Percentiles rank a stretch among this genome's conserved stretches.
Conservation (phyloP, 2,797 vertebrate genomes). For the Oreochromis mossambicus region DNA sequence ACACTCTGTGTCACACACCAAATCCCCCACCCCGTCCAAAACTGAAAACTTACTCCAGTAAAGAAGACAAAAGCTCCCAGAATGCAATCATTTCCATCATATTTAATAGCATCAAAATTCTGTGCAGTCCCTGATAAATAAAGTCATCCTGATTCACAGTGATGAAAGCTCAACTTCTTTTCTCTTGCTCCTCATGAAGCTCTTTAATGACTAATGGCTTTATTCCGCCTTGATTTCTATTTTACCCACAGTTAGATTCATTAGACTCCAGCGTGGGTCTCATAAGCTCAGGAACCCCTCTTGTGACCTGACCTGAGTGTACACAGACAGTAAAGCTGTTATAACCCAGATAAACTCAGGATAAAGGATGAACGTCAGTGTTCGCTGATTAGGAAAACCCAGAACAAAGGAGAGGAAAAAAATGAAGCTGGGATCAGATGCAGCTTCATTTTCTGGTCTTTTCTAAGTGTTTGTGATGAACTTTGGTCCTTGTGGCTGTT, state of each 20-base stretch:
- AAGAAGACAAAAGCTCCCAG: too few relatives aligned
- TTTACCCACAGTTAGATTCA: not conserved
- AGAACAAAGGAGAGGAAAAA: fast-evolving
- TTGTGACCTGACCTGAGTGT: fast-evolving
- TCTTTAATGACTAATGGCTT: not conserved
- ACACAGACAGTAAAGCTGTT: not conserved
- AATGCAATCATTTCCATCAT: too few relatives aligned
- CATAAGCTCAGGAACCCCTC: fast-evolving
- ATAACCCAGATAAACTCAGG: not conserved
- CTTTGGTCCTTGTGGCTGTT: not conserved
- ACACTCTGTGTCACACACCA: too few relatives aligned
- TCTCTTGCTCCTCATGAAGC: not conserved
- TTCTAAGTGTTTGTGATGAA: not conserved
- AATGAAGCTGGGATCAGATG: fast-evolving
- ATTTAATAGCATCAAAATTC: fast-evolving
- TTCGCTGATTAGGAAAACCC: not conserved
- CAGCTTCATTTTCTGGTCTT: not conserved
- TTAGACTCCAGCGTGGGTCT: fast-evolving
- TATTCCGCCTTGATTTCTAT: not conserved
- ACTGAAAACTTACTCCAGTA: too few relatives aligned
- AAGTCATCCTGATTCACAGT: not conserved
- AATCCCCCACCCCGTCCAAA: too few relatives aligned
- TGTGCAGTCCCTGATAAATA: not conserved
- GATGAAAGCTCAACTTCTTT: not conserved
- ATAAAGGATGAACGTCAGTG: not conserved